Conservation (phyloP, 2,888 invertebrate species). For the Nephrotoma flavescens region DNA sequence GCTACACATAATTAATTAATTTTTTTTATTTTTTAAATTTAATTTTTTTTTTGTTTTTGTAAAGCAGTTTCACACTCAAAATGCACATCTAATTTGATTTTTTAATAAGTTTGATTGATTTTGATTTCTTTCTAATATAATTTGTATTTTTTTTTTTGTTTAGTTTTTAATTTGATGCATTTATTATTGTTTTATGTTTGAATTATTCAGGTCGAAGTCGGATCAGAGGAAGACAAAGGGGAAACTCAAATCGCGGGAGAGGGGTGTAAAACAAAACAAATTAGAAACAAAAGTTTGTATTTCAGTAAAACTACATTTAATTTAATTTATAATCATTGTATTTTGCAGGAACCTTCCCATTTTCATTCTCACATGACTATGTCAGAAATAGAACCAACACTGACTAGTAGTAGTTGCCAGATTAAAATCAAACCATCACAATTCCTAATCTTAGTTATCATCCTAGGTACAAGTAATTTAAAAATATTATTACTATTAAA, state of each 20-base stretch:
- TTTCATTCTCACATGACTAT: conserved; percentile 10
- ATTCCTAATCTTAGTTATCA: neutral
- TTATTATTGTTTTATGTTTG: neutral
- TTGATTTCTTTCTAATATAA: neutral
- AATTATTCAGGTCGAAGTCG: neutral
- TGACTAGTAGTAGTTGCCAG: neutral
- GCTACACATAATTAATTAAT: neutral
- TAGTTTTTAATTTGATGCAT: neutral
- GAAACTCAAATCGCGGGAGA: conserved; percentile 2
- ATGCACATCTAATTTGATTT: neutral
- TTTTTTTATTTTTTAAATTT: neutral
- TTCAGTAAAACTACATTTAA: neutral
- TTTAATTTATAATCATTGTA: neutral
- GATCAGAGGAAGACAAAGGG: neutral
- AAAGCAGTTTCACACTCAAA: neutral
- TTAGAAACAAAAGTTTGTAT: conserved; percentile 1
- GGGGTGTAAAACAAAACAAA: conserved; percentile 1
- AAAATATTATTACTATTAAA: neutral
- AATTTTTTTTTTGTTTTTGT: neutral
- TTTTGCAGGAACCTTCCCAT: conserved; percentile 9
- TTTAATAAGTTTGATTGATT: neutral
- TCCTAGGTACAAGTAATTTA: neutral
- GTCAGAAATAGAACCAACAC: conserved; percentile 6
- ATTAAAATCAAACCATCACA: neutral
- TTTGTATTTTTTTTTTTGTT: neutral